A percentile compares a stretch with the other conserved stretches of the same genome.
Evolutionary conservation across 2,113 vertebrate genomes (phyloP).

Genomic region (Diadophis punctatus): DNA sequence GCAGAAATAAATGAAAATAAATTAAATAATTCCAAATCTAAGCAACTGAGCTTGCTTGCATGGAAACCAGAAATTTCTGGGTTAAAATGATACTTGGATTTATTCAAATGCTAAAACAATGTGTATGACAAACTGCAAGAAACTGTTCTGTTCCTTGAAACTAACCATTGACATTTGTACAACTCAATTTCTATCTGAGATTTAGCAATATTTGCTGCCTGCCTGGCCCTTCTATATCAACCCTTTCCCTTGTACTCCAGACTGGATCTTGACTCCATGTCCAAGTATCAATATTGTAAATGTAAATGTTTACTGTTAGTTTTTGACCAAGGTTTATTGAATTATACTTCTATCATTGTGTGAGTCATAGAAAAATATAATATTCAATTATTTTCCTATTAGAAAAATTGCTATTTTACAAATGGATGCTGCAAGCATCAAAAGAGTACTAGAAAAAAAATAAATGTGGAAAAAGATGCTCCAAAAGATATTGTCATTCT

Average conservation of each 20-base stretch:
- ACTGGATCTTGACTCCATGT: neutral
- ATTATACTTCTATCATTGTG: neutral
- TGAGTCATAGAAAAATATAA: neutral
- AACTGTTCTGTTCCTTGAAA: neutral
- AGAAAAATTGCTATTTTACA: neutral
- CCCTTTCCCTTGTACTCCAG: neutral
- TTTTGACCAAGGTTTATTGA: neutral
- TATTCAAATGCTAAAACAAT: neutral
- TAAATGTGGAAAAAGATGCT: neutral
- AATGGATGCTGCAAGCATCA: neutral
- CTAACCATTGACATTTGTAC: neutral
- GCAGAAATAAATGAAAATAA: neutral
- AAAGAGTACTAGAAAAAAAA: neutral
- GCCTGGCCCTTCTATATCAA: neutral
- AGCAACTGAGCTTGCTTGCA: neutral
- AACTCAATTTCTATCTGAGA: neutral
- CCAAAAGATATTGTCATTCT: neutral
- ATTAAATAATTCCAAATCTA: neutral
- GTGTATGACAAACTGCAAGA: neutral
- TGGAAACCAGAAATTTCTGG: neutral
- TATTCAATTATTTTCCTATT: neutral
- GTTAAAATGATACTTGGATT: neutral
- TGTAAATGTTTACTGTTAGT: neutral
- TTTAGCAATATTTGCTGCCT: neutral
- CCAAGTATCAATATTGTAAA: neutral